Conservation (phyloP, 2,797 vertebrate species). For the Ceryle rudis region DNA sequence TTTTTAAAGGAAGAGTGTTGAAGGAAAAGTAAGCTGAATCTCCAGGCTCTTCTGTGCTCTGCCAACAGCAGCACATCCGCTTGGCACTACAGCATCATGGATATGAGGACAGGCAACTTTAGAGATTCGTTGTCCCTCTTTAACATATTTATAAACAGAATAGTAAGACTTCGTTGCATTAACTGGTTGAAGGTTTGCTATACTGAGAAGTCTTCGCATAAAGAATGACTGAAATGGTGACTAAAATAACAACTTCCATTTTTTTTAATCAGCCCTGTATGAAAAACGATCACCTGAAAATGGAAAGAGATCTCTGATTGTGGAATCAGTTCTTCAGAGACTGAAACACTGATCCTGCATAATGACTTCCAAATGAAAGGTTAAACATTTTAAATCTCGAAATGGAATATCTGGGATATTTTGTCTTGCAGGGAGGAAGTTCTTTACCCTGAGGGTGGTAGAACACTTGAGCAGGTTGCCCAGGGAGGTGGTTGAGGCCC, state of each 20-base stretch:
- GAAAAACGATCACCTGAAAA: not conserved
- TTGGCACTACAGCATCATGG: not conserved
- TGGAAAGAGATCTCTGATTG: not conserved
- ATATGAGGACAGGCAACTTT: not conserved
- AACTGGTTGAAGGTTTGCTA: not conserved
- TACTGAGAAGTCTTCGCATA: not conserved
- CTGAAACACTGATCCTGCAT: not conserved
- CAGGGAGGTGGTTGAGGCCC: too few species aligned
- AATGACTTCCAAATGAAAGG: not conserved
- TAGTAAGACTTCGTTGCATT: not conserved
- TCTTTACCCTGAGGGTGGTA: too few species aligned
- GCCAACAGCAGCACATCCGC: not conserved
- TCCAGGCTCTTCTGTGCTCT: not conserved
- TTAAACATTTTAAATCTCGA: constrained; percentile 10
- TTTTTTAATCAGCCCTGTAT: not conserved
- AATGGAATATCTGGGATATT: constrained; percentile 6
- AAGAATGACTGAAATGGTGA: not conserved
- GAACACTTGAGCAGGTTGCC: too few species aligned
- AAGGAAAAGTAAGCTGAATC: not conserved
- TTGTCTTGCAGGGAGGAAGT: not conserved
- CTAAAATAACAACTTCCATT: not conserved
- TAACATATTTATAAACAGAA: not conserved
- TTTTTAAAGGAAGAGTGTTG: not conserved
- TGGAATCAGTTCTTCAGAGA: not conserved
- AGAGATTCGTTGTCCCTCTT: not conserved